Percentiles rank a stretch among this genome's conserved stretches.
Conservation (phyloP, 2,888 invertebrate genomes). For the Emmelina monodactyla region DNA sequence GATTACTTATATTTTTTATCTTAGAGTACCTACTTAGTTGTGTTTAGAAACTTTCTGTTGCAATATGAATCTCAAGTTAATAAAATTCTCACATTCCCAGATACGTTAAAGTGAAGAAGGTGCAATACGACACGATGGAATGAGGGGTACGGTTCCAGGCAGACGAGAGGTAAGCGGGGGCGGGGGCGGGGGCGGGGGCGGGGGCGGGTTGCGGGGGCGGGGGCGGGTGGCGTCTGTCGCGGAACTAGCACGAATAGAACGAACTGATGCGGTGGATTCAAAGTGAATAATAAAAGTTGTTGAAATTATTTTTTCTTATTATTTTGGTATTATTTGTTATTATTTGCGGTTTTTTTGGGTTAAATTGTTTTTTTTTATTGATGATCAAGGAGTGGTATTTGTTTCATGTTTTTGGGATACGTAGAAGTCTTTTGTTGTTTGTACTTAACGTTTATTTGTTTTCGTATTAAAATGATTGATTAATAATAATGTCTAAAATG, state of each 20-base stretch:
- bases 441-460: background rate
- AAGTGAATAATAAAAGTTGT: no score
- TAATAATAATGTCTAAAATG: background rate
- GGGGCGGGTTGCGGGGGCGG: constrained; percentile 4
- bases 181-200: background rate
- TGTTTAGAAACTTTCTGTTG: no score
- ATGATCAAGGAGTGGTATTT: background rate
- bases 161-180: background rate
- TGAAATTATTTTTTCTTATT: no score
- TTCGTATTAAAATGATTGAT: background rate
- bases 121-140: constrained; percentile 92
- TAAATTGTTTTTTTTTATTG: no score
- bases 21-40: no score
- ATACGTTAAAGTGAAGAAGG: constrained; percentile 88
- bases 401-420: background rate
- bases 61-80: no score
- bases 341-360: no score
- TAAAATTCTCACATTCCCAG: no score
- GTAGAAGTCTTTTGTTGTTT: background rate
- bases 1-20: no score
- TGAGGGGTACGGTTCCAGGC: constrained; percentile 28
- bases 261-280: no score
- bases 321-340: no score
- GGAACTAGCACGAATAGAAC: no score
- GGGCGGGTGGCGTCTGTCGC: constrained; percentile 16